A percentile compares a stretch with the other conserved stretches of the same genome.
These are phyloP conservation scores for Drosophila quasianomalipes DNA, from an alignment of 2,888 invertebrate species.

Conservation along the genomic window DNA sequence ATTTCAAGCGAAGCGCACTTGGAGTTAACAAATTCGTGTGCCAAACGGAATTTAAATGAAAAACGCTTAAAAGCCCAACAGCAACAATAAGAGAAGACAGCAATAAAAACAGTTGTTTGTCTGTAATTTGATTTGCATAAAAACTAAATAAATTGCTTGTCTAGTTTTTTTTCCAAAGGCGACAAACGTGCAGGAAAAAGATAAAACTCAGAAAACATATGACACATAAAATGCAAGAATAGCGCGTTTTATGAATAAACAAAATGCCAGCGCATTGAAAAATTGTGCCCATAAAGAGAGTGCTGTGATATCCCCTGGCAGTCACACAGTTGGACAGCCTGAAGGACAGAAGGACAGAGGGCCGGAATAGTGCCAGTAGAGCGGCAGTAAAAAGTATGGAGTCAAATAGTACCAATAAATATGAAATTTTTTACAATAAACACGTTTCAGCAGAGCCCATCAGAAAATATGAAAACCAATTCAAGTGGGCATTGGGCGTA, in stretches of 20 bases:
- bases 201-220: slow-evolving; percentile 40
- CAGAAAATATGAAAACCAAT: slow-evolving; percentile 1
- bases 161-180: slow-evolving; percentile 20
- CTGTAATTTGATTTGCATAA: slow-evolving; percentile 73
- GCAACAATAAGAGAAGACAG: slow-evolving; percentile 8
- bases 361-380: neutral
- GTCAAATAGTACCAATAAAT: slow-evolving; percentile 66
- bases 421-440: slow-evolving; percentile 31
- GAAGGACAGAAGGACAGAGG: neutral
- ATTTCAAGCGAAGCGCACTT: slow-evolving; percentile 28
- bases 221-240: slow-evolving; percentile 43
- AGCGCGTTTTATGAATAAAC: slow-evolving; percentile 59
- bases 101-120: slow-evolving; percentile 41
- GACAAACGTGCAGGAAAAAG: slow-evolving; percentile 24
- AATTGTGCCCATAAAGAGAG: slow-evolving; percentile 34
- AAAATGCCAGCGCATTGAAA: slow-evolving; percentile 47
- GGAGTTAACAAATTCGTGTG: slow-evolving; percentile 28
- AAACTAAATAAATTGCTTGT: slow-evolving; percentile 66
- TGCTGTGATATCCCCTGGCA: slow-evolving; percentile 12
- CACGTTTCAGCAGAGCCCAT: slow-evolving; percentile 10
- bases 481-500: slow-evolving; percentile 11
- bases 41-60: slow-evolving; percentile 54
- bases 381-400: slow-evolving; percentile 17
- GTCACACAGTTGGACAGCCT: slow-evolving; percentile 9
- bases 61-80: slow-evolving; percentile 38